A percentile compares a stretch with the other conserved stretches of the same genome.
These are phyloP conservation scores for Florisuga fusca DNA, from an alignment of 2,797 vertebrate species.

Conservation along the genomic window DNA sequence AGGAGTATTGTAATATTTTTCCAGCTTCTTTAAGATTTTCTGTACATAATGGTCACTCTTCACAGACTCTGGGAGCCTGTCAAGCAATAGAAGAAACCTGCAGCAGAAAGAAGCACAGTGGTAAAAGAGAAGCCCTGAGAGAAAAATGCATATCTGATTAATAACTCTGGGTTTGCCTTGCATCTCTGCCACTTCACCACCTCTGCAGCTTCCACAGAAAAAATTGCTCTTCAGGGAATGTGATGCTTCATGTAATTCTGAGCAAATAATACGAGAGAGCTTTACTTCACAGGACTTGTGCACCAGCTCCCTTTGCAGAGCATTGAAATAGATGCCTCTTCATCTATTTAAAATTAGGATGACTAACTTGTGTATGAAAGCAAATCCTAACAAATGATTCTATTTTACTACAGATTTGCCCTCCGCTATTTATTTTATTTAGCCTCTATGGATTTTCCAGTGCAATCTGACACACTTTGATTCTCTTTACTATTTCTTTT, in stretches of 20 bases:
- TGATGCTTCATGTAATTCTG: background rate
- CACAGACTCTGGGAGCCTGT: slow-evolving; percentile 71
- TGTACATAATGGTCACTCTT: slow-evolving; percentile 69
- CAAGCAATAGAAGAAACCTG: slow-evolving; percentile 81
- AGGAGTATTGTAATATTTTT: slow-evolving; percentile 73
- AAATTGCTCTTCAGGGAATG: background rate
- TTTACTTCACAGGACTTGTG: slow-evolving; percentile 38
- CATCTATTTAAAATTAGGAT: slow-evolving; percentile 16
- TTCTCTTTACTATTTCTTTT: slow-evolving; percentile 26
- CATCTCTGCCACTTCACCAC: slow-evolving; percentile 10
- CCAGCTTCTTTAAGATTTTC: slow-evolving; percentile 79
- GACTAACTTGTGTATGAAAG: slow-evolving; percentile 13
- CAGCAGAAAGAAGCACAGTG: background rate
- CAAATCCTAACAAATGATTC: slow-evolving; percentile 36
- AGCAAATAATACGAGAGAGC: background rate
- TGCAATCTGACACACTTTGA: slow-evolving; percentile 7
- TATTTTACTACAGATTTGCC: slow-evolving; percentile 29
- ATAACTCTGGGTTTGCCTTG: background rate
- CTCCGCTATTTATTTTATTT: slow-evolving; percentile 45
- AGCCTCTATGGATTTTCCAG: background rate
- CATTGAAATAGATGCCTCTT: background rate
- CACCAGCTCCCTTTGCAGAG: slow-evolving; percentile 1
- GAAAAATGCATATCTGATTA: background rate
- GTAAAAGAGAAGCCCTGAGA: slow-evolving; percentile 19
- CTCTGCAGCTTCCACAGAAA: background rate